Evolutionary conservation across 2,888 invertebrate genomes (phyloP).

Genomic region (Ormyrus thymus): DNA sequence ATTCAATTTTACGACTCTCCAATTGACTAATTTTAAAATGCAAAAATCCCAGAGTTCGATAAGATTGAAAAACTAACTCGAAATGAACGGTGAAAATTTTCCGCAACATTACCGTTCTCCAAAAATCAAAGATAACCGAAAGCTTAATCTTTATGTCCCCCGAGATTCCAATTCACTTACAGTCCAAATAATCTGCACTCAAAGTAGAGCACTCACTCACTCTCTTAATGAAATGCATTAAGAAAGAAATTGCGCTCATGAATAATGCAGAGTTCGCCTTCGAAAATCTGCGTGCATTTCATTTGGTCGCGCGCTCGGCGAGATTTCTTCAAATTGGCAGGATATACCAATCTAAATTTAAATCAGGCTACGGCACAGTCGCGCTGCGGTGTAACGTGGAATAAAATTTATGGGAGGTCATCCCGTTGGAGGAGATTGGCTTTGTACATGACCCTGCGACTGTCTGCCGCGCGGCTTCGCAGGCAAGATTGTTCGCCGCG

Average conservation of each 20-base stretch:
- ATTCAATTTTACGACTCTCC: no score
- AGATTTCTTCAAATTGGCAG: conserved; percentile 50
- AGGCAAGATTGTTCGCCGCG: conserved; percentile 41
- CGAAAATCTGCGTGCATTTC: conserved; percentile 10
- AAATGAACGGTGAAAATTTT: no score
- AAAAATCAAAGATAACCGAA: no score
- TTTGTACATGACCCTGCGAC: conserved; percentile 30
- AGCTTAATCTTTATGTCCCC: no score
- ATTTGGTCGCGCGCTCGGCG: not conserved
- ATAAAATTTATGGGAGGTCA: conserved; percentile 55
- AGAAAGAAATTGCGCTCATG: not conserved
- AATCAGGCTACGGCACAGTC: conserved; percentile 46
- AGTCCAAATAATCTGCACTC: not conserved
- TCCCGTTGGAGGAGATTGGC: conserved; percentile 50
- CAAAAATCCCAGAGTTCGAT: no score
- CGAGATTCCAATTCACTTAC: not conserved
- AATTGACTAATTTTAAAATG: no score
- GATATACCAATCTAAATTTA: conserved; percentile 54
- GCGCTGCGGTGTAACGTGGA: conserved; percentile 11
- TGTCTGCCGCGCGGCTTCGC: not conserved
- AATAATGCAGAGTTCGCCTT: conserved; percentile 6
- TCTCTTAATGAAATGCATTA: no score
- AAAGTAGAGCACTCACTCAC: not conserved
- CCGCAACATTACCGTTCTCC: no score
- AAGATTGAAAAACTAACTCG: no score